Percentiles rank a stretch among this genome's conserved stretches.
Conservation (phyloP, 2,113 vertebrate genomes). For the Axis porcinus region DNA sequence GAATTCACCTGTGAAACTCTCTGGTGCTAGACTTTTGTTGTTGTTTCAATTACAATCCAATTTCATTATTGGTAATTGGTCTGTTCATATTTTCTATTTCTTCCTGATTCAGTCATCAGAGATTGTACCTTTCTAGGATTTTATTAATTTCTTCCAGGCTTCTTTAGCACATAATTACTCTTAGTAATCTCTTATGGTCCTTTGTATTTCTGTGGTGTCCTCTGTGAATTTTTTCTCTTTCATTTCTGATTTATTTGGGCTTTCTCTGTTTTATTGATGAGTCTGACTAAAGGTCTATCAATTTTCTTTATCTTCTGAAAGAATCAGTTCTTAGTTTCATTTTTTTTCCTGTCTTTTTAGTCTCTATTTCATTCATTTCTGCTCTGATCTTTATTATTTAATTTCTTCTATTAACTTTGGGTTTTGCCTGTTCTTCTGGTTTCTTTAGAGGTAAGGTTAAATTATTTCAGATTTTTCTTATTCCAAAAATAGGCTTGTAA, state of each 20-base stretch:
- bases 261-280: not conserved
- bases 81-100: not conserved
- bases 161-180: not conserved
- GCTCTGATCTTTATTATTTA: not conserved
- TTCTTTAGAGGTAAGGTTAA: not conserved
- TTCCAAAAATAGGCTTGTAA: not conserved
- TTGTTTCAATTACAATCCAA: not conserved
- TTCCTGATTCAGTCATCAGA: not conserved
- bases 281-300: not conserved
- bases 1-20: not conserved
- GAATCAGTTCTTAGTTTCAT: not conserved
- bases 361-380: not conserved
- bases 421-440: not conserved
- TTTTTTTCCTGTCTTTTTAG: not conserved
- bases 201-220: not conserved
- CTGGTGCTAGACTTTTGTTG: not conserved
- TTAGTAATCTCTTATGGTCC: not conserved
- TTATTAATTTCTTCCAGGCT: not conserved
- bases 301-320: not conserved
- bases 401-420: not conserved
- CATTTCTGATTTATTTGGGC: not conserved
- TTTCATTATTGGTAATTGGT: not conserved
- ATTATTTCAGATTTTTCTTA: not conserved
- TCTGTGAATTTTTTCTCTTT: not conserved
- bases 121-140: not conserved